phyloP scores from a whole-genome alignment of 2,797 vertebrate genomes.

The Pipistrellus pipistrellus region DNA sequence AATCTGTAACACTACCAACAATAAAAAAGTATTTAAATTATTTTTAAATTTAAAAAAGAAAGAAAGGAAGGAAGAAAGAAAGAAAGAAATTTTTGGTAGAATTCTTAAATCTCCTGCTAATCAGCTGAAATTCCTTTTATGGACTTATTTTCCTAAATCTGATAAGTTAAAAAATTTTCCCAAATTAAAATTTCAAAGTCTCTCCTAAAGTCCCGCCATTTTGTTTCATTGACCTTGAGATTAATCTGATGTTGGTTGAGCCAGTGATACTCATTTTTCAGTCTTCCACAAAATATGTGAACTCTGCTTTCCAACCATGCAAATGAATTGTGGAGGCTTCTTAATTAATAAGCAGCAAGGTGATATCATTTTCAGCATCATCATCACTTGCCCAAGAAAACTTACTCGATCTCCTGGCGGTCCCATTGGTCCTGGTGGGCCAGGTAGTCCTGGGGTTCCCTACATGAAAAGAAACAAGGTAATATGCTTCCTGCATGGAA shows the following conservation, averaged over 20 bases:
- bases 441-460: slow-evolving; percentile 94
- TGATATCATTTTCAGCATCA: neutral
- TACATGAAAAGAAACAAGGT: slow-evolving; percentile 86
- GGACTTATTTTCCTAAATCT: neutral
- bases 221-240: neutral
- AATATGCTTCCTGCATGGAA: neutral
- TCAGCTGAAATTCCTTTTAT: slow-evolving; percentile 3
- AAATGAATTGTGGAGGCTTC: neutral
- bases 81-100: neutral
- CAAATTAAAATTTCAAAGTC: slow-evolving; percentile 19
- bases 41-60: too few species aligned
- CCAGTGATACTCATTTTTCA: neutral
- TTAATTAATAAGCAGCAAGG: neutral
- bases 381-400: slow-evolving; percentile 14
- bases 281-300: neutral
- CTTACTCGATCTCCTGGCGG: slow-evolving; percentile 95
- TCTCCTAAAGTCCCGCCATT: neutral
- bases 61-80: too few species aligned
- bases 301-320: neutral
- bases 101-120: slow-evolving; percentile 19
- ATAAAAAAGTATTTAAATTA: too few species aligned
- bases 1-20: neutral
- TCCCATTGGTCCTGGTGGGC: slow-evolving; percentile 93
- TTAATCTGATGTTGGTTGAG: neutral
- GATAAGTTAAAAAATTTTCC: neutral